Percentiles rank a stretch among this genome's conserved stretches.
Evolutionary conservation across 1,140 invertebrate genomes (phyloP).

Genomic region (Hestina assimilis): DNA sequence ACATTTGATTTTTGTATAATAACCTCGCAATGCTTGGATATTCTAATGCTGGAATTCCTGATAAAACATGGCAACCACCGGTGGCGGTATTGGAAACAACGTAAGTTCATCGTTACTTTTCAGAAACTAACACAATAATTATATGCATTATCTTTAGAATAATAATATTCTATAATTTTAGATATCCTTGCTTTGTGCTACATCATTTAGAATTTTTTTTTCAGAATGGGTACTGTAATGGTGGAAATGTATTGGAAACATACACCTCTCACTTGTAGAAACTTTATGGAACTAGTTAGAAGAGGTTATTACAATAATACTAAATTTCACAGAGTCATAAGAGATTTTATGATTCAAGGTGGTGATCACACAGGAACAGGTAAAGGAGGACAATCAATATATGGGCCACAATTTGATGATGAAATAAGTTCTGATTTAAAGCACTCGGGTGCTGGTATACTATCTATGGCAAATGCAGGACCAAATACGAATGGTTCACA

Average conservation of each 20-base stretch:
- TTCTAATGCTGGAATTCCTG: constrained; percentile 83
- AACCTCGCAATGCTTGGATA: constrained; percentile 56
- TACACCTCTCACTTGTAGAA: constrained; percentile 95
- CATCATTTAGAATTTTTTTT: constrained; percentile 48
- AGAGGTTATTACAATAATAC: constrained; percentile 97
- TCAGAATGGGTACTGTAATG: constrained; percentile 94
- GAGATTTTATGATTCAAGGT: constrained; percentile 98
- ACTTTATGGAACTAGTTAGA: constrained; percentile 95
- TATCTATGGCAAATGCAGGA: constrained; percentile 92
- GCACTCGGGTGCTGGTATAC: constrained; percentile 90
- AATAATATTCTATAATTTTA: not conserved
- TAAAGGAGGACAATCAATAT: constrained; percentile 97
- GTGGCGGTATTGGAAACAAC: constrained; percentile 88
- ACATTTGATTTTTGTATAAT: not conserved
- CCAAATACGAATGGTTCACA: constrained; percentile 98
- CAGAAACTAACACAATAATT: no score
- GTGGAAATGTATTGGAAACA: constrained; percentile 99
- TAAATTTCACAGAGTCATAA: constrained; percentile 97
- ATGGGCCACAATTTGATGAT: constrained; percentile 96
- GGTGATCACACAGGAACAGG: constrained; percentile 97
- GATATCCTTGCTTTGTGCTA: constrained; percentile 10
- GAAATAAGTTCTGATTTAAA: constrained; percentile 97
- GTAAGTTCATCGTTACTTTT: no score
- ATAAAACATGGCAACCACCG: constrained; percentile 92
- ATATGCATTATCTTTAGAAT: no score